Evolutionary conservation across 1,140 invertebrate species (phyloP), one percentile per base, ranked within the genome.

Genomic region (Drosophila repletoides): DNA sequence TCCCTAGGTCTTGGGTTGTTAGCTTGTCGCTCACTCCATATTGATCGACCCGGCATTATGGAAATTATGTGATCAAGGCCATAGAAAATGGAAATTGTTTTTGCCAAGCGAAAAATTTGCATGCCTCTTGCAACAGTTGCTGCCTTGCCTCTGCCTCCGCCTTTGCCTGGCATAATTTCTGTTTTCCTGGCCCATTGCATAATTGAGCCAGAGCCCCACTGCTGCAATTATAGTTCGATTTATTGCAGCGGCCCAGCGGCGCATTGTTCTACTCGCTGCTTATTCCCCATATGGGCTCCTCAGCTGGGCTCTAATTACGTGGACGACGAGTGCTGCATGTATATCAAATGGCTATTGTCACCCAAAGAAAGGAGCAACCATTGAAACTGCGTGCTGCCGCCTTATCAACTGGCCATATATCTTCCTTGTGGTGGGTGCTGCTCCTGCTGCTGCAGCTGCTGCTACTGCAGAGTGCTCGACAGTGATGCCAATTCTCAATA

Each of bases 41-140:
- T 84, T 83, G 79, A 86, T 83, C 80, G 76, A 58, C 56, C 66
- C 46, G 74, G 71, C 81, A 86, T 86, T 86, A 86, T 86, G 80
- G 72, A 86, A 83, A 86, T 86, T 86, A 86, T 88, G 83, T 80
- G 83, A 87, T 87, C 83, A 87, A 87, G 83, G 83, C 83, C 83
- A 72, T 87, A 64, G 83, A 88, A 88, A 87, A 88, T 88, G 72
- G 83, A 87, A 87, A 87, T 87, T 87, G 77, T 87, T 87, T 87
- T 72, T 36, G 28, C 38, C n/a, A n/a, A 64, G 52, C 46, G 33
- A 34, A 41, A 72, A 72, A 66, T 74, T 74, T 79, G 70, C 76
- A 72, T 72, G 51, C 33, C 41, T 51, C 38, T 29, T 51, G 33
- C 33, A 24, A 33, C n/a, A 29, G 41, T 31, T n/a, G 15, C 22